phyloP scores from a whole-genome alignment of 92 coral and sea anemone genomes.

The Desmophyllum pertusum region DNA sequence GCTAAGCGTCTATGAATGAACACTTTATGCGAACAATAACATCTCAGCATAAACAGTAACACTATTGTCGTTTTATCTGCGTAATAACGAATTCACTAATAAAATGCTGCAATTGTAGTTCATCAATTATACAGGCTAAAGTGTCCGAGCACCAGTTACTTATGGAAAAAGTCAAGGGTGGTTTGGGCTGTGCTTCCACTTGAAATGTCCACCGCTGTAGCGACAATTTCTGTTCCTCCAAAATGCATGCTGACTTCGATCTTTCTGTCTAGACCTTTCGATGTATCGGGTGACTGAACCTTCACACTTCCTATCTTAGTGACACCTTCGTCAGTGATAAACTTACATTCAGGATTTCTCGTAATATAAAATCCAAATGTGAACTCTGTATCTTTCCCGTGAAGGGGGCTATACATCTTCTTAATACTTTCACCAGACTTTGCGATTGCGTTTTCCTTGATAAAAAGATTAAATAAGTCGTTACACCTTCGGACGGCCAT shows the following conservation, averaged over 20 bases:
- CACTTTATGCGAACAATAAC: too few species aligned
- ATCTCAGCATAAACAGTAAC: too few species aligned
- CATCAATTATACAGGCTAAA: too few species aligned
- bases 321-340: conserved; percentile 65
- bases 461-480: conserved; percentile 56
- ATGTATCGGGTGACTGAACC: background rate
- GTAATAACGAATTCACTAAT: too few species aligned
- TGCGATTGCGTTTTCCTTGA: conserved; percentile 61
- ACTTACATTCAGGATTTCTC: conserved; percentile 27
- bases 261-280: background rate
- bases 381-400: conserved; percentile 42
- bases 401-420: conserved; percentile 57
- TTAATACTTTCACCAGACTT: conserved; percentile 47
- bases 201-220: background rate
- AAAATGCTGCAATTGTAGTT: too few species aligned
- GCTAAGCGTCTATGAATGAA: too few species aligned
- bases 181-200: conserved; percentile 12
- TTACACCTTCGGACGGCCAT: conserved; percentile 58
- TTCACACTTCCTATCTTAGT: conserved; percentile 4
- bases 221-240: conserved; percentile 11
- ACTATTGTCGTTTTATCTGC: too few species aligned
- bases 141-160: background rate
- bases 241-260: conserved; percentile 11
- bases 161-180: conserved; percentile 4
- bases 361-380: conserved; percentile 65